Evolutionary conservation across 1,140 invertebrate genomes (phyloP).

Genomic region (Paracyclopina nana): DNA sequence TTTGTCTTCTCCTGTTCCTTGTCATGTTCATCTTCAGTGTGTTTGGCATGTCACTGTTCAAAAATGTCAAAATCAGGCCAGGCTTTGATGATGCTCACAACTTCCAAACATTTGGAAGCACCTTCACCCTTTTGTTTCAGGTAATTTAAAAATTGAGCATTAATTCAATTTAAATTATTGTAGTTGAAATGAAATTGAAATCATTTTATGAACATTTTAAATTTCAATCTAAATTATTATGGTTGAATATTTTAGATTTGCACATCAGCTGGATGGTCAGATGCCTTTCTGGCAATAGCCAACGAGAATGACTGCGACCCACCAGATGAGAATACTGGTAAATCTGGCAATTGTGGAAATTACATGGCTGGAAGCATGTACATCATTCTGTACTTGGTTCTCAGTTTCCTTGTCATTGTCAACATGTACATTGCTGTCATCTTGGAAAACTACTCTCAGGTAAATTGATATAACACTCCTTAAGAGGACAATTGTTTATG

Average conservation of each 20-base stretch:
- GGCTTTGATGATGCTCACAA: slow-evolving; percentile 81
- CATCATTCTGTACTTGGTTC: slow-evolving; percentile 82
- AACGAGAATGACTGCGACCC: slow-evolving; percentile 76
- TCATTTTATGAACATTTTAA: slow-evolving; percentile 34
- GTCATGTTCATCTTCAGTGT: slow-evolving; percentile 99
- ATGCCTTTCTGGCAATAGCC: slow-evolving; percentile 81
- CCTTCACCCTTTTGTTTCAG: slow-evolving; percentile 92
- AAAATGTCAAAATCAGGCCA: slow-evolving; percentile 54
- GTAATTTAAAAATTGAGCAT: no score
- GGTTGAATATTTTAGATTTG: slow-evolving; percentile 83
- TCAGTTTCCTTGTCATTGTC: slow-evolving; percentile 92
- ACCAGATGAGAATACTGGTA: slow-evolving; percentile 33
- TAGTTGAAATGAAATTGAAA: not conserved
- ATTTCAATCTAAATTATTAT: slow-evolving; percentile 91
- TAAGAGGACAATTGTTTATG: slow-evolving; percentile 96
- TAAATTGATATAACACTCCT: slow-evolving; percentile 88
- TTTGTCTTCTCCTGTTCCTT: slow-evolving; percentile 86
- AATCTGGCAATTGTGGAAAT: slow-evolving; percentile 68
- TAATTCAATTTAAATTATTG: no score
- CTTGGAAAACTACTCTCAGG: slow-evolving; percentile 92
- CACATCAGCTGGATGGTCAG: slow-evolving; percentile 91
- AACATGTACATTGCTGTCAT: slow-evolving; percentile 99
- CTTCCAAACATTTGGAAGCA: slow-evolving; percentile 94
- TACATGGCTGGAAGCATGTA: slow-evolving; percentile 81
- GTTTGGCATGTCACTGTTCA: slow-evolving; percentile 98